Conservation (phyloP, 2,113 vertebrate species). For the Cnemophilus loriae region DNA sequence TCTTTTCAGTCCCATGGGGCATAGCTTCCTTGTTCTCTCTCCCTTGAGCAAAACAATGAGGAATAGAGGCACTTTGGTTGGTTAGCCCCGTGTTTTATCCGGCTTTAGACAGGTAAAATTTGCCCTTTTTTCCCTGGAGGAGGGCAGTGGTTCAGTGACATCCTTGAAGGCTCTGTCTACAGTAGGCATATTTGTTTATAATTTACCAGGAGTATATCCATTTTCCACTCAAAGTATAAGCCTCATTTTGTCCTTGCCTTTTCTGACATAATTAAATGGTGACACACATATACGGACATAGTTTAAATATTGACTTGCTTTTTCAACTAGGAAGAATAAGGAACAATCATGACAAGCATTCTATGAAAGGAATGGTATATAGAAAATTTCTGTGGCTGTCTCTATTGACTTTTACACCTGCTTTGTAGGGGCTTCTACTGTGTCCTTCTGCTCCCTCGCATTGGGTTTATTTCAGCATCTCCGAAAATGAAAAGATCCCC, state of each 20-base stretch:
- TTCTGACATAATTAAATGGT: background rate
- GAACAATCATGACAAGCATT: background rate
- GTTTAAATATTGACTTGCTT: background rate
- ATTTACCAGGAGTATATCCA: background rate
- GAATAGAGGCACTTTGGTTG: background rate
- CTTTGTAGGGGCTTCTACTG: background rate
- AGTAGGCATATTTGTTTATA: background rate
- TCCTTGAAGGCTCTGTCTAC: background rate
- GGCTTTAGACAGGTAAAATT: background rate
- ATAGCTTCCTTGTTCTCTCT: background rate
- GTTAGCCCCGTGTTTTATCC: background rate
- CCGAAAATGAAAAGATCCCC: conserved; percentile 29
- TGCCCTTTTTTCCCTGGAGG: background rate
- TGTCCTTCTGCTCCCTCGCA: background rate
- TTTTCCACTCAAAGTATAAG: background rate
- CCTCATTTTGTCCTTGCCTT: background rate
- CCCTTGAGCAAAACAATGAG: background rate
- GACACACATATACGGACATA: background rate
- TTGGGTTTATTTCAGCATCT: conserved; percentile 38
- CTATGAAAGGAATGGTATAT: background rate
- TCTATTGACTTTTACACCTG: background rate
- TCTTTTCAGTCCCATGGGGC: background rate
- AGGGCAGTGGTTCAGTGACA: background rate
- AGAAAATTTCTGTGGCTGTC: background rate
- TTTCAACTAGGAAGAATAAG: background rate